These are phyloP conservation scores for Spialia ferax DNA, from an alignment of 2,888 invertebrate species.

Conservation along the genomic window DNA sequence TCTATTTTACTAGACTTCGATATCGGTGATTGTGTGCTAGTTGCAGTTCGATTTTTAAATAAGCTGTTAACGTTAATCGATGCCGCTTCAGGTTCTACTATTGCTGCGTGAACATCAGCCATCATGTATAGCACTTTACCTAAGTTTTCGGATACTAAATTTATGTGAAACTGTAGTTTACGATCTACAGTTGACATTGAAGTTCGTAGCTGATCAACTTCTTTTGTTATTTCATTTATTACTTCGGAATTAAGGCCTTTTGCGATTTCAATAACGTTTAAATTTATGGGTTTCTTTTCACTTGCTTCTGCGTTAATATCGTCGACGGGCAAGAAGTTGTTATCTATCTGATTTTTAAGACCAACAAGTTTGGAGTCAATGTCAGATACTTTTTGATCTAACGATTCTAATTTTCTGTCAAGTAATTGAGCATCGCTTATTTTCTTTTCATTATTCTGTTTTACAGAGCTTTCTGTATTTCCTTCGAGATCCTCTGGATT, in stretches of 20 bases:
- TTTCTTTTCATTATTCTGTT: conserved; percentile 53
- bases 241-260: conserved; percentile 94
- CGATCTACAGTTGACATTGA: conserved; percentile 93
- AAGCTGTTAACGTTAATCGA: conserved; percentile 81
- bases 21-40: conserved; percentile 87
- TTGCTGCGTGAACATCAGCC: conserved; percentile 93
- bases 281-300: conserved; percentile 94
- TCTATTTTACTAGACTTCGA: conserved; percentile 92
- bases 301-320: conserved; percentile 95
- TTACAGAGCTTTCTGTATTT: conserved; percentile 64
- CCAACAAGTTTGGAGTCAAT: conserved; percentile 93
- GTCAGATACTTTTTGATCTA: conserved; percentile 94
- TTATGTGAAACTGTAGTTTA: conserved; percentile 94
- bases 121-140: conserved; percentile 93
- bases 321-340: conserved; percentile 92
- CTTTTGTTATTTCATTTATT: conserved; percentile 93
- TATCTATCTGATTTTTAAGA: conserved; percentile 94
- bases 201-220: conserved; percentile 92
- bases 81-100: conserved; percentile 90
- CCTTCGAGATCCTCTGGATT: conserved; percentile 67
- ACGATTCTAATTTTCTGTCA: conserved; percentile 89
- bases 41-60: conserved; percentile 84
- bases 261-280: conserved; percentile 93
- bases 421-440: conserved; percentile 80
- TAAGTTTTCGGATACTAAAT: conserved; percentile 93